Conservation (phyloP, 2,888 invertebrate species). For the Stenodema calcarata region DNA sequence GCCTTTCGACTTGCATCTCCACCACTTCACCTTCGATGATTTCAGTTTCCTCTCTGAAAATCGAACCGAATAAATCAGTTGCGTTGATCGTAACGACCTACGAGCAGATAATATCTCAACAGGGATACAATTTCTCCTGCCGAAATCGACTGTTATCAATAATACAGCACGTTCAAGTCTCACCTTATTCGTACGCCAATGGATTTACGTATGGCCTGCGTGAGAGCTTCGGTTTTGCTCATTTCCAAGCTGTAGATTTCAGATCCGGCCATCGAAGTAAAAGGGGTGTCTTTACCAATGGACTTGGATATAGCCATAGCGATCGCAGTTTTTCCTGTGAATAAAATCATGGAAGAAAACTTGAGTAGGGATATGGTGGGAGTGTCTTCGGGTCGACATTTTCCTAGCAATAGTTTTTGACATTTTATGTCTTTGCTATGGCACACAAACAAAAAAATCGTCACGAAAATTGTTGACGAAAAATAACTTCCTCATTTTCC, state of each 20-base stretch:
- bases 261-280: constrained; percentile 97
- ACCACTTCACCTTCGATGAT: constrained; percentile 99
- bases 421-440: too few species aligned
- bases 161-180: not conserved
- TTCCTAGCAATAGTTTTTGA: too few species aligned
- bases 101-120: too few species aligned
- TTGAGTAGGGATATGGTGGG: too few species aligned
- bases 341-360: not conserved
- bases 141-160: too few species aligned
- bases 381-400: too few species aligned
- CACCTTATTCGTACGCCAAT: constrained; percentile 94
- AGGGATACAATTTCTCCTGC: too few species aligned
- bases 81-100: constrained; percentile 33
- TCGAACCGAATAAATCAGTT: constrained; percentile 27
- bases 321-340: constrained; percentile 94
- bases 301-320: constrained; percentile 97
- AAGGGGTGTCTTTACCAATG: constrained; percentile 92
- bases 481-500: too few species aligned
- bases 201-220: constrained; percentile 95
- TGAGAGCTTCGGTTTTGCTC: constrained; percentile 98
- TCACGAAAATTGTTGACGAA: too few species aligned
- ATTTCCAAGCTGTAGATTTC: constrained; percentile 98
- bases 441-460: too few species aligned
- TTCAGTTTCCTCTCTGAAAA: constrained; percentile 89
- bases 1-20: constrained; percentile 94